phyloP scores from a whole-genome alignment of 2,797 vertebrate species.

The Delichon dasypus region DNA sequence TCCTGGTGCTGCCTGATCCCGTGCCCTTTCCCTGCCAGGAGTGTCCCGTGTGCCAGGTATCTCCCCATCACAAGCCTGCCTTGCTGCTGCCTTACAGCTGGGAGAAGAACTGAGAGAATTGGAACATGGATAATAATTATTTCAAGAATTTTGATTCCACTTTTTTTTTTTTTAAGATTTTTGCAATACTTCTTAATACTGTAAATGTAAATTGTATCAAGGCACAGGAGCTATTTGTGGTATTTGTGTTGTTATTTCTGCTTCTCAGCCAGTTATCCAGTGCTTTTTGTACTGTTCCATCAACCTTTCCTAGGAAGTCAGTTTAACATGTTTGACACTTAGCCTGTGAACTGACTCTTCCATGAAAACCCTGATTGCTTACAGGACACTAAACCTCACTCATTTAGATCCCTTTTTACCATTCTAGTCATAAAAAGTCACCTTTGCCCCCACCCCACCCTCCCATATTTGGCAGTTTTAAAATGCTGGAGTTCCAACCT shows the following conservation, averaged over 20 bases:
- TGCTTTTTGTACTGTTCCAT: background rate
- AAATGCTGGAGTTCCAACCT: background rate
- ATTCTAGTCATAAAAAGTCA: background rate
- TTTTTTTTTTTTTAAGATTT: background rate
- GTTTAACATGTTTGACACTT: background rate
- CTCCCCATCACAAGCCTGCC: background rate
- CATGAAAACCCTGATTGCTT: background rate
- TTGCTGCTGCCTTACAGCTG: background rate
- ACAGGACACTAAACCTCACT: background rate
- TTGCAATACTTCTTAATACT: background rate
- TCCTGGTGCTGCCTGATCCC: fast-evolving
- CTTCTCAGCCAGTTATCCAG: background rate
- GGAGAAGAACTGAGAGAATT: background rate
- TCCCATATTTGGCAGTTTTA: background rate
- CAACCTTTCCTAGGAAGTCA: background rate
- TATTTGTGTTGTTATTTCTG: background rate
- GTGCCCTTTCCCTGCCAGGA: background rate
- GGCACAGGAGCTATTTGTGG: background rate
- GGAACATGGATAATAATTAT: background rate
- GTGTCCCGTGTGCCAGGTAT: background rate
- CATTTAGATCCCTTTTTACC: background rate
- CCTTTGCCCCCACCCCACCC: fast-evolving
- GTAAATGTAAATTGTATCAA: background rate
- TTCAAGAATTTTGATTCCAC: background rate
- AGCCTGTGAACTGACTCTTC: background rate